Base-by-base conservation (phyloP, 1,140 invertebrate genomes). In the Ctenoplectra terminalis region DNA sequence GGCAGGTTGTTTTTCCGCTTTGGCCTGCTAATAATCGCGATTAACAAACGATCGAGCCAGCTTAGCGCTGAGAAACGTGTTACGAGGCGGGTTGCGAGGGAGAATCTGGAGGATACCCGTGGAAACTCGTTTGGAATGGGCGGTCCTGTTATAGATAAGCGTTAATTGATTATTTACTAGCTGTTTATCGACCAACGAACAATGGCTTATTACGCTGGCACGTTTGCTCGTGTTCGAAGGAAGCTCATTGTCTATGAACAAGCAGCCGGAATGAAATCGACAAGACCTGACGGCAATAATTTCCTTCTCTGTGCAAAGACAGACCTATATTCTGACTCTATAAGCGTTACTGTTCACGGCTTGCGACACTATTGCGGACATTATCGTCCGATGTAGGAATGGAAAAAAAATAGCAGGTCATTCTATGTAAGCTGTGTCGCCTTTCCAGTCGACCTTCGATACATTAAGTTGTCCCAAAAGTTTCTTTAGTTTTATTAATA, bases 151-250 rank as follows among this genome's bases (percentile, higher is more conserved):
- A 67, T 29, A 74, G 81, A 69, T 61, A 69, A 54, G 48, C 48
- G 17, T 72, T 67, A 82, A 84, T 84, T 61, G 52, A 82, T 86
- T 86, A 73, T 71, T 85, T 54, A 63, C 2, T 72, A 50, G 20
- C 26, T 52, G 58, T 71, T 84, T 80, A 81, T 66, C 34, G 37
- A 17, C 8, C 56, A 26, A 26, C 20, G 61, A 77, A 84, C 48
- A 56, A 85, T 67, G 60, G 60, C 17, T 63, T 81, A 73, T 69
- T 71, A 64, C 34, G 34, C 46, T 43, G 15, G 4, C n/a, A 52
- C 60, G 71, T 31, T 63, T n/a, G 20, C 15, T 29, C 46, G 15
- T 8, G 50, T 34, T 43, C 43, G 54, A n/a, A 61, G 26, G 43
- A 48, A 13, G 29, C 8, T 64, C 29, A 74, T 48, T 66, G 70